Percentiles rank a stretch among this genome's conserved stretches.
Conservation (phyloP, 2,797 vertebrate genomes). For the Babyrousa celebensis region DNA sequence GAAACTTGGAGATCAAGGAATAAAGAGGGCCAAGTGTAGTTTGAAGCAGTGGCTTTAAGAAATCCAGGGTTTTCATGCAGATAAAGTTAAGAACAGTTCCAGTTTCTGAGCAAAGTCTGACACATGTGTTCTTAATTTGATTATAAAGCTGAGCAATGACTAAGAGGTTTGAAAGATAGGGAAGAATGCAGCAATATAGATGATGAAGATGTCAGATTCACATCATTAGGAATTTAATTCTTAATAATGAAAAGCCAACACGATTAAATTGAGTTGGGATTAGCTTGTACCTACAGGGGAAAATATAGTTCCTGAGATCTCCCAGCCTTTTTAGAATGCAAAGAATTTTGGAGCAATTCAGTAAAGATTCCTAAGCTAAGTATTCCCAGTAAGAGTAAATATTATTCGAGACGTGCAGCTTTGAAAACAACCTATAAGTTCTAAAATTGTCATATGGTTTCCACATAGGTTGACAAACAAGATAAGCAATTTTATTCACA, state of each 20-base stretch:
- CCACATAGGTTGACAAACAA: not conserved
- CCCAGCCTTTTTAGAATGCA: slow-evolving; percentile 52
- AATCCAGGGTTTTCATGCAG: not conserved
- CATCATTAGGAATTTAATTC: not conserved
- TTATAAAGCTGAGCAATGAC: not conserved
- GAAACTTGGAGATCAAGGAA: slow-evolving; percentile 31
- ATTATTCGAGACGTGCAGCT: not conserved
- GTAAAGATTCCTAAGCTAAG: slow-evolving; percentile 50
- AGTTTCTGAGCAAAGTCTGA: slow-evolving; percentile 22
- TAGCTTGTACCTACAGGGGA: not conserved
- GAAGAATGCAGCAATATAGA: not conserved
- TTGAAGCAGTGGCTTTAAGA: slow-evolving; percentile 1
- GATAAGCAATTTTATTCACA: not conserved
- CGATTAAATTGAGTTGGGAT: not conserved
- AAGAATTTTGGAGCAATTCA: slow-evolving; percentile 41
- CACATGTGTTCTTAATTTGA: not conserved
- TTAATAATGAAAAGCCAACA: slow-evolving; percentile 9
- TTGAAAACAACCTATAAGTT: slow-evolving; percentile 31
- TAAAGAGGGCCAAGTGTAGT: not conserved
- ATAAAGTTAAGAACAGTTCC: slow-evolving; percentile 13
- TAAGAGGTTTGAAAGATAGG: not conserved
- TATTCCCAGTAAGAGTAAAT: slow-evolving; percentile 57
- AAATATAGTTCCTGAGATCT: not conserved
- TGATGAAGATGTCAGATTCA: not conserved
- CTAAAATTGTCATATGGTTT: not conserved